Percentiles rank a stretch among this genome's conserved stretches.
Evolutionary conservation across 2,888 invertebrate genomes (phyloP).

Genomic region (Eristalinus sepulchralis): DNA sequence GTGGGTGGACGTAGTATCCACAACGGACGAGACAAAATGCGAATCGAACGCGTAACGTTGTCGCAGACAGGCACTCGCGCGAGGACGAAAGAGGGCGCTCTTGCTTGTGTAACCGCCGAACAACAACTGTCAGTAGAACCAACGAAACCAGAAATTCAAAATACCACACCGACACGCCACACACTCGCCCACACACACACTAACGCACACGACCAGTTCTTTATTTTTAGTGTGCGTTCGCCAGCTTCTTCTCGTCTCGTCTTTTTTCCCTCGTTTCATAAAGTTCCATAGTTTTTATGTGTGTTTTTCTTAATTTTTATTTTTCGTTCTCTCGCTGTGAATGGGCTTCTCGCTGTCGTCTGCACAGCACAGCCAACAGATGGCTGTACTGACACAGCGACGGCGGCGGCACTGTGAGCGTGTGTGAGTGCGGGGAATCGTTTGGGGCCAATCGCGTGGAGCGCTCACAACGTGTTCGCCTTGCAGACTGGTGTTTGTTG

Average conservation of each 20-base stretch:
- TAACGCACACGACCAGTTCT: conserved; percentile 21
- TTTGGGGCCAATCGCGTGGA: conserved; percentile 55
- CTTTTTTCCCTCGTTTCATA: conserved; percentile 30
- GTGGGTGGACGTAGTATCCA: conserved; percentile 52
- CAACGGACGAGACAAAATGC: conserved; percentile 44
- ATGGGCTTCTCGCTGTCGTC: conserved; percentile 47
- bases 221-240: conserved; percentile 47
- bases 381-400: conserved; percentile 27
- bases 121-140: conserved; percentile 72
- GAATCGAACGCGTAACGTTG: conserved; percentile 65
- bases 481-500: conserved; percentile 45
- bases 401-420: neutral
- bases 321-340: conserved; percentile 35
- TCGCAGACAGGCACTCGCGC: conserved; percentile 46
- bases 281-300: conserved; percentile 39
- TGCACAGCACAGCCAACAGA: conserved; percentile 61
- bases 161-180: conserved; percentile 58
- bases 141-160: conserved; percentile 68
- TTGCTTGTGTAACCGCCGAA: conserved; percentile 72
- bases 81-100: conserved; percentile 64
- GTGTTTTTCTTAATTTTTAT: conserved; percentile 12
- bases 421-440: conserved; percentile 39
- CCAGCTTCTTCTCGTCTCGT: neutral
- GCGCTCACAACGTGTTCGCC: conserved; percentile 64
- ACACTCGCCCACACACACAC: conserved; percentile 17